Conservation (phyloP, 1,140 invertebrate species). For the Papilio polytes region DNA sequence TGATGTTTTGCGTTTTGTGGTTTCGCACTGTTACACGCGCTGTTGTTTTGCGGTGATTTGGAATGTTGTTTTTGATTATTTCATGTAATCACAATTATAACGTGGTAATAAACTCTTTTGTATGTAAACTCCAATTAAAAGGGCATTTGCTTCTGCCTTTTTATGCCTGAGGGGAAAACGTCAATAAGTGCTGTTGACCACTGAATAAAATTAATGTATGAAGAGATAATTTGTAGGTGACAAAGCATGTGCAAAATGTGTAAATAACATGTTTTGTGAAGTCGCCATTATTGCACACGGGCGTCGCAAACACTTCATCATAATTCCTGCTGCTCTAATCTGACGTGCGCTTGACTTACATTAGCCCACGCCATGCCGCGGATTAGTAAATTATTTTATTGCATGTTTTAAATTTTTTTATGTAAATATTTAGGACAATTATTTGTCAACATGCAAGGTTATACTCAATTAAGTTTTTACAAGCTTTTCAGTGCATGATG, state of each 20-base stretch:
- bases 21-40: neutral
- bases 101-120: neutral
- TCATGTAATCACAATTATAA: neutral
- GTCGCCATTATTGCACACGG: slow-evolving; percentile 34
- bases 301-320: slow-evolving; percentile 26
- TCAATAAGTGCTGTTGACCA: neutral
- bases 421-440: neutral
- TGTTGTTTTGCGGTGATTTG: slow-evolving; percentile 11
- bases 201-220: neutral
- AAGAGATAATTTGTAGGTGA: too few species aligned
- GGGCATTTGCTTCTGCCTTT: neutral
- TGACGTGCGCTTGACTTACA: slow-evolving; percentile 43
- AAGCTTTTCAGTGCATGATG: neutral
- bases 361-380: slow-evolving; percentile 9
- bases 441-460: neutral
- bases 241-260: neutral
- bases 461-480: neutral
- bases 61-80: neutral
- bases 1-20: slow-evolving; percentile 26
- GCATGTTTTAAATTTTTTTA: slow-evolving; percentile 28
- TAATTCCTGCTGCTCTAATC: slow-evolving; percentile 44
- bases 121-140: neutral
- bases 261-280: neutral
- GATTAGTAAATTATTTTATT: slow-evolving; percentile 28
- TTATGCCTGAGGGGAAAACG: neutral